Evolutionary conservation across 2,113 vertebrate species (phyloP).

Genomic region (Monopterus albus): DNA sequence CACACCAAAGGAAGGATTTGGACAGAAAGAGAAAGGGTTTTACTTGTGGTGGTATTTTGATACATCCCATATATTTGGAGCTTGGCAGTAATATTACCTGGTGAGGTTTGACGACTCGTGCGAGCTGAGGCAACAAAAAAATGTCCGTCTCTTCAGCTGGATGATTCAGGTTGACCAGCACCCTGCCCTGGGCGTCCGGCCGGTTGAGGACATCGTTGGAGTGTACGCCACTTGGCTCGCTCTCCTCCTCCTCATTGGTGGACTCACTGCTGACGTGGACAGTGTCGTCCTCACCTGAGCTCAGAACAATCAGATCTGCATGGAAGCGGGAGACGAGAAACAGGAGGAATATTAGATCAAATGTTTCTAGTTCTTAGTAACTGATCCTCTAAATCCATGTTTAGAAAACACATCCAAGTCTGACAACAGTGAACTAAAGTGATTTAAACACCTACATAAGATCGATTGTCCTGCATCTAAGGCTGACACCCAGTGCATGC

Average conservation of each 20-base stretch:
- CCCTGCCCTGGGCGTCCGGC: constrained; percentile 87
- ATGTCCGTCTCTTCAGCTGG: constrained; percentile 88
- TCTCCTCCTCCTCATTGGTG: constrained; percentile 83
- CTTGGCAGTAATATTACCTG: constrained; percentile 82
- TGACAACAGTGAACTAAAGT: background rate
- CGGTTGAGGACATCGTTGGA: constrained; percentile 90
- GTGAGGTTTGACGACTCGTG: constrained; percentile 92
- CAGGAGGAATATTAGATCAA: background rate
- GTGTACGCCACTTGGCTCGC: constrained; percentile 87
- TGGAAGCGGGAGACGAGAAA: too few species aligned
- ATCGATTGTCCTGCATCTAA: too few species aligned
- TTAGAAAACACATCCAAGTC: background rate
- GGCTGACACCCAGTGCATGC: too few species aligned
- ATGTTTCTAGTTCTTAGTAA: background rate
- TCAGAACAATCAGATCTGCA: constrained; percentile 83
- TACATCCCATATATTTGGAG: background rate
- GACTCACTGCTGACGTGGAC: constrained; percentile 85
- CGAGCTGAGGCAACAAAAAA: constrained; percentile 90
- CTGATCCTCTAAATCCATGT: too few species aligned
- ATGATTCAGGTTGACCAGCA: constrained; percentile 94
- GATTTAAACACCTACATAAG: background rate
- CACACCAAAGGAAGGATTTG: background rate
- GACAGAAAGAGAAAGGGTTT: too few species aligned
- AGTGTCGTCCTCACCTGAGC: constrained; percentile 87
- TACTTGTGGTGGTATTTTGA: background rate